phyloP scores from a whole-genome alignment of 2,113 vertebrate genomes.

The Grantiella picta region DNA sequence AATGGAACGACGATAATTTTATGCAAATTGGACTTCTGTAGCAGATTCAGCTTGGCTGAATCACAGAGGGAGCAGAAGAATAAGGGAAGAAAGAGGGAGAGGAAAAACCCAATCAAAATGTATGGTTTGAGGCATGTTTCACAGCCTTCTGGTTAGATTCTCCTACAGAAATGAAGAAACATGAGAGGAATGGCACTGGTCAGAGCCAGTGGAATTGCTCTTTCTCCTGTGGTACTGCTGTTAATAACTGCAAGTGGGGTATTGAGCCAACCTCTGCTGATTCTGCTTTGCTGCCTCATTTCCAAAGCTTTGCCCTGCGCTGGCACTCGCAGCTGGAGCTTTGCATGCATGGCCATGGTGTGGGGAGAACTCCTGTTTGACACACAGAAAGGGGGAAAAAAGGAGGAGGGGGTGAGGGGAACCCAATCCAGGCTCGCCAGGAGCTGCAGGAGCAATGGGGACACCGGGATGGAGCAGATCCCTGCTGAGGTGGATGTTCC shows the following conservation, averaged over 20 bases:
- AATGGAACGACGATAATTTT: conserved; percentile 68
- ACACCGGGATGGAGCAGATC: neutral
- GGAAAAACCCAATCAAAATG: conserved; percentile 56
- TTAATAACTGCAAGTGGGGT: conserved; percentile 69
- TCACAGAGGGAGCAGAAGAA: conserved; percentile 47
- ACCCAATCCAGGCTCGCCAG: neutral
- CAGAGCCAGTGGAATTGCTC: conserved; percentile 68
- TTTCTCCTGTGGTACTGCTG: conserved; percentile 57
- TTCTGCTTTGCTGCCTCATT: conserved; percentile 72
- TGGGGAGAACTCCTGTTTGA: neutral
- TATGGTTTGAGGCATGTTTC: conserved; percentile 63
- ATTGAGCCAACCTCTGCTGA: conserved; percentile 67
- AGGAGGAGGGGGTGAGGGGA: neutral
- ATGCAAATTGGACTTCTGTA: conserved; percentile 69
- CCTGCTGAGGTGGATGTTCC: neutral
- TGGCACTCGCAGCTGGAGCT: conserved; percentile 64
- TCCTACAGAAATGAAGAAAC: conserved; percentile 52
- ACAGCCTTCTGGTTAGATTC: conserved; percentile 62
- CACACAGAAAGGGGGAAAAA: neutral
- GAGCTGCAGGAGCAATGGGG: neutral
- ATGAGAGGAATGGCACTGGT: conserved; percentile 63
- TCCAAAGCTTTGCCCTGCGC: conserved; percentile 56
- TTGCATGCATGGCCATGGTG: conserved; percentile 1
- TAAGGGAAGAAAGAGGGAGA: conserved; percentile 16
- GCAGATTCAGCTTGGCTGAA: conserved; percentile 60